Base-by-base conservation (phyloP, 2,113 vertebrate species). In the Falcunculus frontatus region DNA sequence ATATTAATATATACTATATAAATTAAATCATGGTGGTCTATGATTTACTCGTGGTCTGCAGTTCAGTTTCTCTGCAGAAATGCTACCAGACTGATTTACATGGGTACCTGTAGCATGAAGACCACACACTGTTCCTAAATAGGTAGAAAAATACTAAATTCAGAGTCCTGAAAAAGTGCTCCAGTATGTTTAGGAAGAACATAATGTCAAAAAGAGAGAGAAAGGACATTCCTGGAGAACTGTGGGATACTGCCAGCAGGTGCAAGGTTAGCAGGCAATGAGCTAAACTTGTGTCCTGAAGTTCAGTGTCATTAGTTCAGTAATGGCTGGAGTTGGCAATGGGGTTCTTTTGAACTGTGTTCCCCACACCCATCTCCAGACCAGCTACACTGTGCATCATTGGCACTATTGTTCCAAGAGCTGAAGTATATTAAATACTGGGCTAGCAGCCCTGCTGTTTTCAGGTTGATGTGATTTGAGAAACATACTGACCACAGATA, bases 371-470 rank as follows among this genome's bases (percentile, higher is more conserved):
- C 55, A 9, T 16, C 39, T 29, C 25, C 72, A 83, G 26, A 32
- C 23, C 33, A 65, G 50, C 56, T 62, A 0, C 11, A 4, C n/a
- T 21, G 3, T 49, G 27, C 16, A 2, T 10, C 18, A n/a, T 6
- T 21, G 27, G 33, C 47, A 33, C 18, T 33, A 4, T 46, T 50
- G 33, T 62, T 63, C 44, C 70, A 29, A 37, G 53, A 85, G 30
- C 62, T 27, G 12, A 9, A 37, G 53, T 32, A 10, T 6, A 39
- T 16, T 25, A 18, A 50, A 11, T 13, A 2, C 26, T 30, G 72
- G 27, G 20, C 21, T 73, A 1, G 39, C 16, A 77, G 35, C 49
- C 32, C 25, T 75, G 60, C 56, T 74, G 27, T 30, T 90, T 72
- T 35, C 60, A 70, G 30, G 23, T 5, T 21, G 18, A 11, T 42